phyloP scores from a whole-genome alignment of 2,888 invertebrate species.

The Agrotis segetum region DNA sequence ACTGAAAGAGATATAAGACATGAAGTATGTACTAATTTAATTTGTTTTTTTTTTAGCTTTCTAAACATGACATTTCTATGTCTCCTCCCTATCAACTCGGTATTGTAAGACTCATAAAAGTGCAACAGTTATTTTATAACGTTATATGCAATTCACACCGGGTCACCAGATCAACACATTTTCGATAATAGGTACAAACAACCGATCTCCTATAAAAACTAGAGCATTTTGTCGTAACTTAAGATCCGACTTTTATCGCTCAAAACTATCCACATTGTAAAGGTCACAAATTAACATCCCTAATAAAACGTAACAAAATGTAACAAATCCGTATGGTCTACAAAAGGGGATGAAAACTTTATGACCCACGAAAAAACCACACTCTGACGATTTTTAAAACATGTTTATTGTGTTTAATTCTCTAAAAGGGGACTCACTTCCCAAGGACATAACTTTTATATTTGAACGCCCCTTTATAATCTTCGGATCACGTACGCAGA shows the following conservation, averaged over 20 bases:
- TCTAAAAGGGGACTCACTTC: constrained; percentile 78
- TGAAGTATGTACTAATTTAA: too few relatives aligned
- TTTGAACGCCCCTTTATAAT: constrained; percentile 74
- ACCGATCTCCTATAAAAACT: constrained; percentile 12
- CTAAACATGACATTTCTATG: not conserved
- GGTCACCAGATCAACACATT: constrained; percentile 32
- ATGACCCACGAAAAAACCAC: constrained; percentile 73
- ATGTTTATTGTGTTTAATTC: constrained; percentile 77
- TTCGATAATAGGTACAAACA: constrained; percentile 23
- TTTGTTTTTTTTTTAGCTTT: not conserved
- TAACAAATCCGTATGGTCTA: constrained; percentile 43
- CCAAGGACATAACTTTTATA: constrained; percentile 84
- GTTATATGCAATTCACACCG: not conserved
- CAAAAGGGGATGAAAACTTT: constrained; percentile 70
- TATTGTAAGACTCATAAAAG: not conserved
- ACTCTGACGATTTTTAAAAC: constrained; percentile 75
- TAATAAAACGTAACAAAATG: constrained; percentile 66
- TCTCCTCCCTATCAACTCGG: too few relatives aligned
- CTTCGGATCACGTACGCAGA: constrained; percentile 74
- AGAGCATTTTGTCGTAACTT: constrained; percentile 18
- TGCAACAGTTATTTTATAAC: constrained; percentile 1
- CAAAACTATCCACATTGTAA: constrained; percentile 36
- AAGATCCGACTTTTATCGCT: constrained; percentile 38
- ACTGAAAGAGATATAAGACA: too few relatives aligned
- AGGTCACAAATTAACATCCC: constrained; percentile 64